phyloP scores from a whole-genome alignment of 2,797 vertebrate species.

The Dryobates pubescens region DNA sequence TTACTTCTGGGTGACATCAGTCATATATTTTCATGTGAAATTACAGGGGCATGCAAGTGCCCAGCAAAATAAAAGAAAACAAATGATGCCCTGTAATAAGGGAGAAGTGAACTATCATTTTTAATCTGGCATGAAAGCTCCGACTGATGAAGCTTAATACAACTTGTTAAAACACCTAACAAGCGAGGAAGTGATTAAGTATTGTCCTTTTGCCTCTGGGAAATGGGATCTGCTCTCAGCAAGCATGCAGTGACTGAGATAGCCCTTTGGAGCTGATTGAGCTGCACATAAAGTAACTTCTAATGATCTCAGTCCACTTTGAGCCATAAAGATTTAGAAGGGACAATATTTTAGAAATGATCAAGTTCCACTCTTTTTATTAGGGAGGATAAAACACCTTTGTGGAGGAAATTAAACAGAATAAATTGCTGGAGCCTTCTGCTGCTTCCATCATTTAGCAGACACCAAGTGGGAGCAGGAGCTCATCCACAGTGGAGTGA shows the following conservation, averaged over 20 bases:
- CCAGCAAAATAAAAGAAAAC: constrained; percentile 72
- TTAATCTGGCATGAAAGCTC: constrained; percentile 67
- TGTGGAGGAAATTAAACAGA: constrained; percentile 64
- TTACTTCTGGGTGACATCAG: constrained; percentile 74
- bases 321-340: constrained; percentile 75
- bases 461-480: background rate
- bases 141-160: constrained; percentile 69
- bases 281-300: constrained; percentile 65
- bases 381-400: constrained; percentile 69
- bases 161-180: constrained; percentile 76
- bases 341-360: constrained; percentile 72
- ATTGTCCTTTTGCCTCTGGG: constrained; percentile 63
- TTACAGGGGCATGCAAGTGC: constrained; percentile 59
- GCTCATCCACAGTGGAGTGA: background rate
- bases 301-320: constrained; percentile 73
- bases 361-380: constrained; percentile 72
- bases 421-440: constrained; percentile 58
- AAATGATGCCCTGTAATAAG: constrained; percentile 66
- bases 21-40: constrained; percentile 73
- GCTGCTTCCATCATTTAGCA: background rate
- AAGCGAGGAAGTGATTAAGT: constrained; percentile 69
- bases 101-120: constrained; percentile 67
- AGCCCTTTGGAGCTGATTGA: constrained; percentile 54
- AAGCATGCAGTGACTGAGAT: constrained; percentile 37
- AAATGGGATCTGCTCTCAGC: constrained; percentile 59